These are phyloP conservation scores for Gavia stellata DNA, from an alignment of 2,113 vertebrate species.

Conservation along the genomic window DNA sequence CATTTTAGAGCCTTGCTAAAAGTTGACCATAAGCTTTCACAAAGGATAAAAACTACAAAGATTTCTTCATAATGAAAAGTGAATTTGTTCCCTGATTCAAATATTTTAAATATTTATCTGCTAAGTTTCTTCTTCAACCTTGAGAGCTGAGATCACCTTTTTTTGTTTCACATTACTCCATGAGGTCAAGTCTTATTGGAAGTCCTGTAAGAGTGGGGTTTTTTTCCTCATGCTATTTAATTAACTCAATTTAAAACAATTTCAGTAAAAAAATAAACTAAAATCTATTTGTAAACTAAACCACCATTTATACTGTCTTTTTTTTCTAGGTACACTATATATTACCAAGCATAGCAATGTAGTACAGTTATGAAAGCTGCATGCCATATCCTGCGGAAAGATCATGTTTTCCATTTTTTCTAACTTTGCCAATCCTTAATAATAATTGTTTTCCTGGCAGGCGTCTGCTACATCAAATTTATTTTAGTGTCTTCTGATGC, in stretches of 20 bases:
- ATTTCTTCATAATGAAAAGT: neutral
- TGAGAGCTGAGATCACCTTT: neutral
- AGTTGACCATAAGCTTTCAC: neutral
- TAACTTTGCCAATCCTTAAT: neutral
- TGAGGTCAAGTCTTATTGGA: neutral
- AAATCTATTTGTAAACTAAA: neutral
- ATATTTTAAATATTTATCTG: neutral
- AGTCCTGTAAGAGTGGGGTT: neutral
- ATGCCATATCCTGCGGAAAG: neutral
- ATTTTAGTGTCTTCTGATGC: neutral
- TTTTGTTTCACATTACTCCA: neutral
- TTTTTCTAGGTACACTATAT: neutral
- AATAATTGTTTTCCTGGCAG: neutral
- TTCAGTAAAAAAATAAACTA: neutral
- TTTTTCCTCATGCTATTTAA: neutral
- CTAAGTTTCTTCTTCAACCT: neutral
- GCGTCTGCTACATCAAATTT: neutral
- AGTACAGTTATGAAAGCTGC: neutral
- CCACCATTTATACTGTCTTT: neutral
- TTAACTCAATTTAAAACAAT: neutral
- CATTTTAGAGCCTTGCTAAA: neutral
- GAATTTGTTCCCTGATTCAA: neutral
- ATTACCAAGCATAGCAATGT: neutral
- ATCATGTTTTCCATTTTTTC: neutral
- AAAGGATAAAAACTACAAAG: neutral